Conservation (phyloP, 2,113 vertebrate species). For the Onychostoma macrolepis region DNA sequence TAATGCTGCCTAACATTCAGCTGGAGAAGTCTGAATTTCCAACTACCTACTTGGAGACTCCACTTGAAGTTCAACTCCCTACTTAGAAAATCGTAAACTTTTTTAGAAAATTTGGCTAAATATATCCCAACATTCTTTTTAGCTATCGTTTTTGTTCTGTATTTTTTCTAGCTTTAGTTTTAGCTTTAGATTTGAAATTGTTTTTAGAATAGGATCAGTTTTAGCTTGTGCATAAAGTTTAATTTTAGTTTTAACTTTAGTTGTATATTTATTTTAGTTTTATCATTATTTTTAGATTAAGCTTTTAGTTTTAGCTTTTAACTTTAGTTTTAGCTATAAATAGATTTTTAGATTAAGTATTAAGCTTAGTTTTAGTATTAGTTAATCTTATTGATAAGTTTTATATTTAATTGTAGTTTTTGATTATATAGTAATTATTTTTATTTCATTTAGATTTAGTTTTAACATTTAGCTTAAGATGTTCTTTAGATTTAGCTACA, state of each 20-base stretch:
- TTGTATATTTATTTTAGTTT: no score
- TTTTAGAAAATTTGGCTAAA: not conserved
- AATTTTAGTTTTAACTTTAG: not conserved
- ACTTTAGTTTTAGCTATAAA: not conserved
- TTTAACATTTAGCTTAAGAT: not conserved
- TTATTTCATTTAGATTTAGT: not conserved
- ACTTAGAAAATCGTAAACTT: not conserved
- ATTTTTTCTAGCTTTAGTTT: not conserved
- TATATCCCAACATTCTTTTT: not conserved
- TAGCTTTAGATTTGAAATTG: not conserved
- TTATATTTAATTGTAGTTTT: no score
- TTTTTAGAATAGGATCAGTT: no score
- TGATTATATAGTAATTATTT: not conserved
- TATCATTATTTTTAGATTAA: not conserved
- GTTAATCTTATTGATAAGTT: no score
- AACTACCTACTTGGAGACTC: not conserved
- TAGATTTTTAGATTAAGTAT: not conserved
- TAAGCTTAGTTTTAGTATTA: not conserved
- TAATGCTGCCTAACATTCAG: constrained; percentile 1
- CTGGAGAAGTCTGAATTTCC: not conserved
- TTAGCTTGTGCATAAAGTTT: not conserved
- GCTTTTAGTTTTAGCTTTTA: not conserved
- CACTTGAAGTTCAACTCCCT: not conserved
- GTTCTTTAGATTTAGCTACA: not conserved
- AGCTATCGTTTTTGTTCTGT: not conserved